Base-by-base conservation (phyloP, 1,140 invertebrate species). In the Diprion similis region DNA sequence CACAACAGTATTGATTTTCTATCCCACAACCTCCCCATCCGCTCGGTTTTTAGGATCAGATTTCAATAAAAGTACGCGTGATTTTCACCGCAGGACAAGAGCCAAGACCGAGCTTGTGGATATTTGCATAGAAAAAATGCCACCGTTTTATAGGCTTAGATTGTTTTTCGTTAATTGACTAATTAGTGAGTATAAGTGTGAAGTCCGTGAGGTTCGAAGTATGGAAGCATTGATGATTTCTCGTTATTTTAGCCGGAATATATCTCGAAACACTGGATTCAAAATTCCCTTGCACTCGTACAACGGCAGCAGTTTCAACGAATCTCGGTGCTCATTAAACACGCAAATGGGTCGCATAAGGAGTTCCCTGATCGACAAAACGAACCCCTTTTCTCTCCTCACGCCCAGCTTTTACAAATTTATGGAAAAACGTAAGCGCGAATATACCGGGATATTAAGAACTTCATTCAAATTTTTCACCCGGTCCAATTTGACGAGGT, bases 281-380 rank as follows among this genome's bases (percentile, higher is more conserved):
- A 37, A 37, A 37, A 37, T 3, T 37, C 24, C 24, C 24, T 37
- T 37, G 24, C 24, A 37, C 24, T 1, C 24, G 24, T 37, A 37
- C 24, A 37, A 37, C 24, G 24, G 24, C 24, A 37, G 24, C 24
- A 37, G 24, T 37, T 37, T 37, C 24, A 37, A 6, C 24, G 24
- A 37, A 37, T 3, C 24, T 37, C 24, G 51, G 76, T 75, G 76
- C 78, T 79, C 76, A 77, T 79, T 79, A 79, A 75, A 74, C 71
- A 67, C 71, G 70, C 73, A 76, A 76, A 76, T 70, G 75, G 51
- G 51, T 8, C 51, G 51, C n/a, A 15, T 59, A 59, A 59, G 51
- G 9, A 59, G n/a, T 13, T 59, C 51, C 24, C 24, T 37, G 24
- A 37, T 37, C 24, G 24, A 37, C 24, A 37, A 37, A 37, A 37